Base-by-base conservation (phyloP, 1,140 invertebrate genomes). In the Lethrus apterus region DNA sequence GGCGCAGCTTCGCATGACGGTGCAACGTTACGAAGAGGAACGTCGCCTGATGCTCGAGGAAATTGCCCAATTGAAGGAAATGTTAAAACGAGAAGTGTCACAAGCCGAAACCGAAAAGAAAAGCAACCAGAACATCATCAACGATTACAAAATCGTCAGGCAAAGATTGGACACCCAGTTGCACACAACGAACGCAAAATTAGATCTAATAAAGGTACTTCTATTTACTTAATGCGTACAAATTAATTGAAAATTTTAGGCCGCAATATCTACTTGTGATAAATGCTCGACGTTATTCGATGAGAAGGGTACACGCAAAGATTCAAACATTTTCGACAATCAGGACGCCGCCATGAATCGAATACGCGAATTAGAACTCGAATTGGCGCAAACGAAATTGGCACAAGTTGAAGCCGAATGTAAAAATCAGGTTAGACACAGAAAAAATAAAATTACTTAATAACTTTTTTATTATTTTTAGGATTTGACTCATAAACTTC, bases 341-440 rank as follows among this genome's bases (percentile, higher is more conserved):
- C 26, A 32, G 4, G 64, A 68, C 40, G 69, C 71, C 23, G 62
- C 66, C 2, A 54, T 71, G 29, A 70, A 75, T 3, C 76, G 86
- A 52, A 81, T 97, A 42, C 76, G 88, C 8, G 92, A 96, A 66
- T 70, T 98, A 15, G 95, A 99, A 65, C 70, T 98, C 35, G 94
- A 98, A 63, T 69, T 99, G 44, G 95, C 94, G 2, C 88, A 94
- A 64, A 93, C 94, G 0, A 99, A 99, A 65, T 72, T 99, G 50
- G 93, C 92, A 0, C 82, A 97, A 43, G 96, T 98, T 2, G 93
- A 99, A 71, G 88, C 93, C 0, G 89, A 98, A 70, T 98, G 95
- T 72, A 82, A 85, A 58, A 97, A 94, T 74, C 92, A 96, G 75
- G 87, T 87, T 64, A 9, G 10, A 20, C 3, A 9, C 10, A 21